These are phyloP conservation scores for Oreotragus oreotragus DNA, from an alignment of 2,113 vertebrate species.

Conservation along the genomic window DNA sequence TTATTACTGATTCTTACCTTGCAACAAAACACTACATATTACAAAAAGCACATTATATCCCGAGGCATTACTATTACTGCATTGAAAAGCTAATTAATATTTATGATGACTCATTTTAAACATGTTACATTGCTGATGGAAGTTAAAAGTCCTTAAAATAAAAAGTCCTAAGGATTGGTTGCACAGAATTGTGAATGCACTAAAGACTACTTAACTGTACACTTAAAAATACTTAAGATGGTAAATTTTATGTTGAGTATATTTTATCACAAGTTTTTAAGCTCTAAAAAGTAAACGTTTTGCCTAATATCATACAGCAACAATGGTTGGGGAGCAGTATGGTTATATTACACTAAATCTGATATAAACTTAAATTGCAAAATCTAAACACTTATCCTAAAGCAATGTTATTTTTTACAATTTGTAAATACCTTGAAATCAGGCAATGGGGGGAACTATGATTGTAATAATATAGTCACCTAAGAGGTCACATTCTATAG, in stretches of 20 bases:
- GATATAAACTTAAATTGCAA: constrained; percentile 30
- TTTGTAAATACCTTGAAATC: constrained; percentile 51
- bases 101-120: too few species aligned
- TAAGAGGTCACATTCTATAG: constrained; percentile 30
- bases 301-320: background rate
- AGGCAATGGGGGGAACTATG: background rate
- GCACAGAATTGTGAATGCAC: background rate
- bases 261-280: background rate
- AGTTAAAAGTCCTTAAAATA: too few species aligned
- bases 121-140: too few species aligned
- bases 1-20: background rate
- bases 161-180: background rate
- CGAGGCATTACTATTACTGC: background rate
- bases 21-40: background rate
- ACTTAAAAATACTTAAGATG: background rate
- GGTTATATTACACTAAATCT: background rate
- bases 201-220: background rate
- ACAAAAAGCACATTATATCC: background rate
- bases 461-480: constrained; percentile 29
- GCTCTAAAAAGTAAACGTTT: background rate
- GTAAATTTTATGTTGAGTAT: background rate
- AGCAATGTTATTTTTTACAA: background rate
- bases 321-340: background rate
- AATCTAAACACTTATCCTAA: background rate
- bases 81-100: background rate